Evolutionary conservation across 2,888 invertebrate species (phyloP).

Genomic region (Aelia acuminata): DNA sequence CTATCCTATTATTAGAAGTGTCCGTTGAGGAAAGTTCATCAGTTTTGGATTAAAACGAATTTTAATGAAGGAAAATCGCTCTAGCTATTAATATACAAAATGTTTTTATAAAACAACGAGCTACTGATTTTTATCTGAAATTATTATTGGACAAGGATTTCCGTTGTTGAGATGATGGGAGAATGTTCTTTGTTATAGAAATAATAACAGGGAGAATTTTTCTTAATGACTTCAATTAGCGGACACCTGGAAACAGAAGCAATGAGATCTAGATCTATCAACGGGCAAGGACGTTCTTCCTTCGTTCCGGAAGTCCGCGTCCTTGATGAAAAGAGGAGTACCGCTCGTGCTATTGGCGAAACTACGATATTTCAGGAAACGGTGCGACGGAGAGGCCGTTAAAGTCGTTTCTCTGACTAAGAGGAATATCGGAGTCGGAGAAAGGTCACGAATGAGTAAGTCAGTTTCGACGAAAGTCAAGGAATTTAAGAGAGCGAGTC

Average conservation of each 20-base stretch:
- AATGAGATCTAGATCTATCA: background rate
- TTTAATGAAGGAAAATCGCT: too few relatives aligned
- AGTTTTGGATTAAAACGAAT: too few relatives aligned
- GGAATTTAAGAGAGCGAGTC: background rate
- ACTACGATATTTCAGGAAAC: background rate
- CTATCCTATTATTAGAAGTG: too few relatives aligned
- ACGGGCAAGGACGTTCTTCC: background rate
- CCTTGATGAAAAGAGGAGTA: background rate
- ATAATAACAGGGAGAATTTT: background rate
- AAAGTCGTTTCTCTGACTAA: constrained; percentile 23
- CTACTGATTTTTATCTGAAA: background rate
- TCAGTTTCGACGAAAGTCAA: constrained; percentile 16
- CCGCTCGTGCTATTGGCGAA: background rate
- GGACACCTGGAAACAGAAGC: background rate
- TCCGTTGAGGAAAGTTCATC: too few relatives aligned
- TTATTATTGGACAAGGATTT: background rate
- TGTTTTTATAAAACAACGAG: background rate
- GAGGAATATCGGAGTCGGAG: background rate
- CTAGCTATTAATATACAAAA: too few relatives aligned
- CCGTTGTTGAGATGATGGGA: background rate
- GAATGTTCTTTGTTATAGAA: background rate
- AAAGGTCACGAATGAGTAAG: constrained; percentile 7
- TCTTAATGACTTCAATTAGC: constrained; percentile 5
- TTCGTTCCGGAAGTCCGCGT: background rate
- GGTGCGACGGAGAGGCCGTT: background rate